A percentile compares a stretch with the other conserved stretches of the same genome.
Conservation (phyloP, 2,797 vertebrate species). For the Sciurus vulgaris region DNA sequence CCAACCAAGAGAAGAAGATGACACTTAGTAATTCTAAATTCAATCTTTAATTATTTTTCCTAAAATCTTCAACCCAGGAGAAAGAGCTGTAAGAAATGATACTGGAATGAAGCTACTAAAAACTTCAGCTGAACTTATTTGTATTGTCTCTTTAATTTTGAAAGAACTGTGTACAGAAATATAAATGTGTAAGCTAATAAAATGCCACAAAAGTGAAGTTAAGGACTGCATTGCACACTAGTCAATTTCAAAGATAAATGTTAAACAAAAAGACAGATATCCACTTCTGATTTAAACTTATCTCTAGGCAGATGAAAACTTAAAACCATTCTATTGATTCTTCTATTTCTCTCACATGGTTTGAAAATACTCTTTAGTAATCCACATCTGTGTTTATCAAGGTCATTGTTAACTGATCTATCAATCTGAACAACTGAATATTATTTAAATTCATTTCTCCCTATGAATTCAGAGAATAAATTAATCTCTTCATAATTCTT, state of each 20-base stretch:
- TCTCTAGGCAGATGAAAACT: neutral
- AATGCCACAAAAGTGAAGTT: slow-evolving; percentile 40
- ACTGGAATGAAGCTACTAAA: slow-evolving; percentile 6
- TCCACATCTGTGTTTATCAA: slow-evolving; percentile 44
- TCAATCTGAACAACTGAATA: slow-evolving; percentile 38
- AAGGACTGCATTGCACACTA: neutral
- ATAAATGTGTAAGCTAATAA: slow-evolving; percentile 30
- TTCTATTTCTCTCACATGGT: neutral
- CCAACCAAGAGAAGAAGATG: slow-evolving; percentile 2
- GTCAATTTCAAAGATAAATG: slow-evolving; percentile 24
- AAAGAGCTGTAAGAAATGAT: slow-evolving; percentile 10
- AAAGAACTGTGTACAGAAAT: slow-evolving; percentile 27
- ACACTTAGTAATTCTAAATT: slow-evolving; percentile 37
- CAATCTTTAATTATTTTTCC: slow-evolving; percentile 37
- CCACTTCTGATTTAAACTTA: slow-evolving; percentile 52
- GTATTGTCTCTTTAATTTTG: neutral
- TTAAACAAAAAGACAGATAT: neutral
- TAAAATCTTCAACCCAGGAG: neutral
- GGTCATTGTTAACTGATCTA: slow-evolving; percentile 23
- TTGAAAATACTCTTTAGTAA: slow-evolving; percentile 67
- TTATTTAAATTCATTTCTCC: slow-evolving; percentile 58
- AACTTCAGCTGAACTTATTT: slow-evolving; percentile 1
- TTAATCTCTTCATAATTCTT: slow-evolving; percentile 58
- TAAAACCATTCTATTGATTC: slow-evolving; percentile 24
- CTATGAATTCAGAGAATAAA: slow-evolving; percentile 54